Evolutionary conservation across 1,140 invertebrate species (phyloP).

Genomic region (Galleria mellonella): DNA sequence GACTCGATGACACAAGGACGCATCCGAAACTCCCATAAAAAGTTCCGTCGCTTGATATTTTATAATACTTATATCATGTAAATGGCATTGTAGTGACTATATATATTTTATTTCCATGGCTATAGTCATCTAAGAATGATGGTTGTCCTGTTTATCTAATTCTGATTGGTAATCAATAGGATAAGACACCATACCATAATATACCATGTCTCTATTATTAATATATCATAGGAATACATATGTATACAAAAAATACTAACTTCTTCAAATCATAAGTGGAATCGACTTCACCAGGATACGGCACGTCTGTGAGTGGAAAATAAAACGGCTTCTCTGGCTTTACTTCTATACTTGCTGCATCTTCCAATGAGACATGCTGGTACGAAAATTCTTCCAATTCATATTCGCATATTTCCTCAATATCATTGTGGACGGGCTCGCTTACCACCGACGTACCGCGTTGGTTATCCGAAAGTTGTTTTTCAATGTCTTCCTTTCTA

Average conservation of each 20-base stretch:
- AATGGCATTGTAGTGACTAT: too few relatives aligned
- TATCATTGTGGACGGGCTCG: constrained; percentile 24
- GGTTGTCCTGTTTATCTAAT: too few relatives aligned
- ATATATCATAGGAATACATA: too few relatives aligned
- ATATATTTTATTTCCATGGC: too few relatives aligned
- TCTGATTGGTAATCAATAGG: too few relatives aligned
- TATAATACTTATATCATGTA: too few relatives aligned
- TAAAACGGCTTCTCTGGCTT: constrained; percentile 40
- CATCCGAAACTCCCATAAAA: too few relatives aligned
- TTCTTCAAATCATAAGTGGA: constrained; percentile 55
- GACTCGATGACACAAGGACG: too few relatives aligned
- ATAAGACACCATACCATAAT: too few relatives aligned
- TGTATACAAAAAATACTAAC: constrained; percentile 29
- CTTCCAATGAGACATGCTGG: constrained; percentile 18
- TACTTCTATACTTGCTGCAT: constrained; percentile 17
- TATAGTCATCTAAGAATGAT: too few relatives aligned
- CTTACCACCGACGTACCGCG: constrained; percentile 8
- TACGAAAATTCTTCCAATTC: constrained; percentile 33
- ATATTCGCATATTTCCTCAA: constrained; percentile 43
- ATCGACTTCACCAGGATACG: constrained; percentile 47
- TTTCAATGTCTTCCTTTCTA: constrained; percentile 49
- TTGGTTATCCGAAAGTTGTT: constrained; percentile 18
- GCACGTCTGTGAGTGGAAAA: constrained; percentile 47
- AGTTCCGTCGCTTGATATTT: too few relatives aligned
- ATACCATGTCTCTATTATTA: too few relatives aligned